Conservation (phyloP, 2,797 vertebrate species). For the Chelon labrosus region DNA sequence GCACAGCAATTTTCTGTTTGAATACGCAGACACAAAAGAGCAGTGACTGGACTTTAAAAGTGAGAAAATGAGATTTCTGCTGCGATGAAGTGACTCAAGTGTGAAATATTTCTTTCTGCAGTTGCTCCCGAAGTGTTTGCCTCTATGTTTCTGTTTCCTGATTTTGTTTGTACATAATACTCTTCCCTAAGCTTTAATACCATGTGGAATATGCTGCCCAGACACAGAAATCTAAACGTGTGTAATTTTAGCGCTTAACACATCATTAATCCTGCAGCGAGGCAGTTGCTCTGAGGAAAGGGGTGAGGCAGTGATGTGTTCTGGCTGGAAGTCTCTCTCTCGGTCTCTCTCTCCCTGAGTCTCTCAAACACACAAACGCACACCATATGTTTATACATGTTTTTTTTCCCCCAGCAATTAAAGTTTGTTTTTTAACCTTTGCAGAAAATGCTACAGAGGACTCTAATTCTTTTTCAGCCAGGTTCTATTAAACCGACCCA, state of each 20-base stretch:
- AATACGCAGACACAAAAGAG: constrained; percentile 69
- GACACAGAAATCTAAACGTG: constrained; percentile 72
- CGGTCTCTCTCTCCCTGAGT: background rate
- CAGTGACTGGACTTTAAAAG: constrained; percentile 54
- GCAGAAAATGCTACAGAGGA: background rate
- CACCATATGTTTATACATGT: constrained; percentile 1
- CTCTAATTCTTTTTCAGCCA: background rate
- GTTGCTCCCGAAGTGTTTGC: constrained; percentile 38
- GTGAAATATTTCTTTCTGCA: constrained; percentile 46
- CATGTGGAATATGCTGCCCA: constrained; percentile 46
- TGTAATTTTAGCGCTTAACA: constrained; percentile 69
- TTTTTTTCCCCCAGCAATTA: background rate
- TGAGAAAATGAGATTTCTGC: constrained; percentile 66
- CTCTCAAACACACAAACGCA: background rate
- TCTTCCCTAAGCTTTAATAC: constrained; percentile 48
- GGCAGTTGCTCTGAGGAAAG: constrained; percentile 52
- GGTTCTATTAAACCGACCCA: background rate
- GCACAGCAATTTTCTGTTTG: constrained; percentile 72
- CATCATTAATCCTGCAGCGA: constrained; percentile 76
- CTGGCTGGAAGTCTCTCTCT: constrained; percentile 40
- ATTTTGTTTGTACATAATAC: constrained; percentile 36
- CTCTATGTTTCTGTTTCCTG: constrained; percentile 25
- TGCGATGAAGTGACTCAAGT: constrained; percentile 40
- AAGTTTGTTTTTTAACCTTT: background rate
- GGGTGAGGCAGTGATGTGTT: constrained; percentile 54